Conservation (phyloP, 1,140 invertebrate species). For the Rhopalosiphum padi region DNA sequence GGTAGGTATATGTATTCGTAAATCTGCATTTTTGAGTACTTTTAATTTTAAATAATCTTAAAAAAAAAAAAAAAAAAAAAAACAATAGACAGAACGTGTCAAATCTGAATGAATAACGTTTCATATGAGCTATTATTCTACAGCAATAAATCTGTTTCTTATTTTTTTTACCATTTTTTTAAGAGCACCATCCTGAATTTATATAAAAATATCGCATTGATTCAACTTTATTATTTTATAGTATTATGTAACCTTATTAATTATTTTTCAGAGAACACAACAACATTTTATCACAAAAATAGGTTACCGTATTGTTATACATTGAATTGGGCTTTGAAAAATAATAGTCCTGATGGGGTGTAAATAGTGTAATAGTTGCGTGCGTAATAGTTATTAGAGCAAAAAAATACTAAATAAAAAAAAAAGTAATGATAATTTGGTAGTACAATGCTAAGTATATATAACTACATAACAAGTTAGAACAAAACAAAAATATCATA, state of each 20-base stretch:
- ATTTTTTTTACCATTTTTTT: background rate
- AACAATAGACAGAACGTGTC: background rate
- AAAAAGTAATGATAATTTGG: constrained; percentile 26
- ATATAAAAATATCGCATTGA: background rate
- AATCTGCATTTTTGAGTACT: background rate
- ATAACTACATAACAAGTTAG: background rate
- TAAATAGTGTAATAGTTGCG: background rate
- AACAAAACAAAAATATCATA: background rate
- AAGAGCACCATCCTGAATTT: background rate
- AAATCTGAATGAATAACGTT: background rate
- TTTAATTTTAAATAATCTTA: background rate
- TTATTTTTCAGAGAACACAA: background rate
- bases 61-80: background rate
- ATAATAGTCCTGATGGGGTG: background rate
- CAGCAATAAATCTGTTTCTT: background rate
- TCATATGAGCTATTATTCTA: background rate
- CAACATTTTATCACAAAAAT: background rate
- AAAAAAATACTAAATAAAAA: constrained; percentile 16
- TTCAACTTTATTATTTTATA: background rate
- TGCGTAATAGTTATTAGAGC: background rate
- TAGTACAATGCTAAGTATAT: background rate
- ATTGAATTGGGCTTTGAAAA: constrained; percentile 14
- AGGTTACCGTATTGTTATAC: background rate
- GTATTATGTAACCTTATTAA: background rate
- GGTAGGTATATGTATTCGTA: background rate